Conservation (phyloP, 92 coral and sea anemone genomes). For the Pocillopora meandrina region DNA sequence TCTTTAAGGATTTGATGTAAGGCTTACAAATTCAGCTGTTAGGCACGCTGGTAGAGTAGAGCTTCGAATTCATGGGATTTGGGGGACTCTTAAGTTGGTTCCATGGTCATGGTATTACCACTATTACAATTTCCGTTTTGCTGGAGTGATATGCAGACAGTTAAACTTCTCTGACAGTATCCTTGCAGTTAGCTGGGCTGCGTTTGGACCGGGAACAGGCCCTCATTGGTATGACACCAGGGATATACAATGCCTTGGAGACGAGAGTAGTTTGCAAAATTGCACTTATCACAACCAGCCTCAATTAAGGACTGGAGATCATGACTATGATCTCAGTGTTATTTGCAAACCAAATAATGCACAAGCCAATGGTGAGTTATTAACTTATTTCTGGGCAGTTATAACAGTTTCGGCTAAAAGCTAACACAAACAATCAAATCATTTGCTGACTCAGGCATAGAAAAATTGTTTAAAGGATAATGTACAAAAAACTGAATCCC, state of each 20-base stretch:
- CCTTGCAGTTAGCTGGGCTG: not conserved
- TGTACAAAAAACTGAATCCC: too few relatives aligned
- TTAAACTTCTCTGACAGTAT: not conserved
- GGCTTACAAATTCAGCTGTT: not conserved
- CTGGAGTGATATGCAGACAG: constrained; percentile 7
- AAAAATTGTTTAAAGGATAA: too few relatives aligned
- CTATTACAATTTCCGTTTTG: not conserved
- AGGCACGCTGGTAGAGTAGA: constrained; percentile 7
- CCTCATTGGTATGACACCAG: not conserved
- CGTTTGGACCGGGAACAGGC: not conserved
- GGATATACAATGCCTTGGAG: not conserved
- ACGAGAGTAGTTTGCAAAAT: not conserved
- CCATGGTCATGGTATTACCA: too few relatives aligned
- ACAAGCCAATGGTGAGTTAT: constrained; percentile 1
- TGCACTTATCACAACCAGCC: not conserved
- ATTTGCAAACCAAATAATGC: constrained; percentile 9
- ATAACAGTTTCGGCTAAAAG: too few relatives aligned
- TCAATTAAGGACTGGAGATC: not conserved
- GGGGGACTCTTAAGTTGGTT: not conserved
- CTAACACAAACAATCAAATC: too few relatives aligned
- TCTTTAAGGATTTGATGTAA: not conserved
- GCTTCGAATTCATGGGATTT: not conserved
- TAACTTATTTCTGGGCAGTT: not conserved
- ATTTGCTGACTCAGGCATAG: too few relatives aligned
- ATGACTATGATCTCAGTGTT: not conserved